A percentile compares a stretch with the other conserved stretches of the same genome.
These are phyloP conservation scores for Chelmon rostratus DNA, from an alignment of 2,797 vertebrate species.

Conservation along the genomic window DNA sequence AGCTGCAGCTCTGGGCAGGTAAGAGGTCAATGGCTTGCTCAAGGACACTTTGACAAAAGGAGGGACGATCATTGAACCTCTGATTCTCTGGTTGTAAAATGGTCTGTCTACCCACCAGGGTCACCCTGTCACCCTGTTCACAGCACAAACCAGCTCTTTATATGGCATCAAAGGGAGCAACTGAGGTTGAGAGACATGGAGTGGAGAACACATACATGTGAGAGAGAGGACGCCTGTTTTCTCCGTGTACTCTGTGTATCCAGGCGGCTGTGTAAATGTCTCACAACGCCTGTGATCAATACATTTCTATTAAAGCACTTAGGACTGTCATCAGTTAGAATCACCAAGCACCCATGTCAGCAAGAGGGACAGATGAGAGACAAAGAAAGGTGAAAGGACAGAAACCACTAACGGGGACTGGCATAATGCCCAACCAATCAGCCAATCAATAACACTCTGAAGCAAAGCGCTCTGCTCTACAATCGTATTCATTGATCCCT, in stretches of 20 bases:
- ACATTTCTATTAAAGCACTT: slow-evolving; percentile 82
- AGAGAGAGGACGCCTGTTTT: slow-evolving; percentile 20
- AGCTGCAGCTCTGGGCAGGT: slow-evolving; percentile 2
- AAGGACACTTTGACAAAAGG: slow-evolving; percentile 37
- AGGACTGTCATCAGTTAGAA: slow-evolving; percentile 75
- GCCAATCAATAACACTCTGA: slow-evolving; percentile 77
- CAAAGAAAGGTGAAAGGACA: slow-evolving; percentile 73
- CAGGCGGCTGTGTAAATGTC: slow-evolving; percentile 55
- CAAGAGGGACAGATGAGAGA: slow-evolving; percentile 60
- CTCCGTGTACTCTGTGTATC: not conserved
- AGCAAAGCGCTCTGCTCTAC: slow-evolving; percentile 56
- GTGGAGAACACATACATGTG: slow-evolving; percentile 27
- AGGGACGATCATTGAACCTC: not conserved
- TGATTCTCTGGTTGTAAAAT: slow-evolving; percentile 20
- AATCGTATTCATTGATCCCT: slow-evolving; percentile 75
- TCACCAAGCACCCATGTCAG: slow-evolving; percentile 62
- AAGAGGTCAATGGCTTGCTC: slow-evolving; percentile 22
- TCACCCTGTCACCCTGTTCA: slow-evolving; percentile 29
- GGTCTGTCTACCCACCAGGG: slow-evolving; percentile 28
- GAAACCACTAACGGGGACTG: slow-evolving; percentile 78
- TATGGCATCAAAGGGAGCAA: slow-evolving; percentile 6
- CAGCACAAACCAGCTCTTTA: slow-evolving; percentile 12
- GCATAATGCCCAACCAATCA: slow-evolving; percentile 57
- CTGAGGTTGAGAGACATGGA: not conserved
- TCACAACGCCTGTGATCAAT: slow-evolving; percentile 78